These are phyloP conservation scores for Phyllostomus hastatus DNA, from an alignment of 2,113 vertebrate species.

Conservation along the genomic window DNA sequence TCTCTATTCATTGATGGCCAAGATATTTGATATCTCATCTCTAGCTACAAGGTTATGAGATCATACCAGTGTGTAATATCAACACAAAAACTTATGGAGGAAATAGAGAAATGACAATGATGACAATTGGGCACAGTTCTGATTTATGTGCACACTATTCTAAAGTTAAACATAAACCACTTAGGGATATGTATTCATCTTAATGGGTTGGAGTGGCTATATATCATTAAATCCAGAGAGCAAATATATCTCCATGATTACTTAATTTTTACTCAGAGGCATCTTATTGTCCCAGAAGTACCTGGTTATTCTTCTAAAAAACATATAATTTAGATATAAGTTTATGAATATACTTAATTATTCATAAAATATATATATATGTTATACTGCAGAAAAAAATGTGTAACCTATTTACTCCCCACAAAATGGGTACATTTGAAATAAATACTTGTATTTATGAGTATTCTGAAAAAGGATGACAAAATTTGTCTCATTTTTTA, in stretches of 20 bases:
- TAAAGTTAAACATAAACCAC: constrained; percentile 29
- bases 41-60: constrained; percentile 25
- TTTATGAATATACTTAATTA: constrained; percentile 6
- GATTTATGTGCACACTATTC: constrained; percentile 50
- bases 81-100: not conserved
- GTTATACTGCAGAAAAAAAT: not conserved
- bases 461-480: not conserved
- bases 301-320: not conserved
- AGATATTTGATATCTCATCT: not conserved
- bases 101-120: constrained; percentile 52
- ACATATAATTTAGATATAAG: not conserved
- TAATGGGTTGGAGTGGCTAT: constrained; percentile 26
- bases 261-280: constrained; percentile 30
- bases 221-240: constrained; percentile 30
- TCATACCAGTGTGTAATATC: not conserved
- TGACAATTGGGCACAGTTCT: constrained; percentile 39
- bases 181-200: constrained; percentile 38
- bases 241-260: not conserved
- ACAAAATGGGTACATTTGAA: not conserved
- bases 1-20: not conserved
- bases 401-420: not conserved
- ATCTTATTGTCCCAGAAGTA: not conserved
- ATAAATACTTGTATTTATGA: not conserved
- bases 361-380: not conserved
- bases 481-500: not conserved